A percentile compares a stretch with the other conserved stretches of the same genome.
These are phyloP conservation scores for Whitmania pigra DNA, from an alignment of 1,140 invertebrate species.

Conservation along the genomic window DNA sequence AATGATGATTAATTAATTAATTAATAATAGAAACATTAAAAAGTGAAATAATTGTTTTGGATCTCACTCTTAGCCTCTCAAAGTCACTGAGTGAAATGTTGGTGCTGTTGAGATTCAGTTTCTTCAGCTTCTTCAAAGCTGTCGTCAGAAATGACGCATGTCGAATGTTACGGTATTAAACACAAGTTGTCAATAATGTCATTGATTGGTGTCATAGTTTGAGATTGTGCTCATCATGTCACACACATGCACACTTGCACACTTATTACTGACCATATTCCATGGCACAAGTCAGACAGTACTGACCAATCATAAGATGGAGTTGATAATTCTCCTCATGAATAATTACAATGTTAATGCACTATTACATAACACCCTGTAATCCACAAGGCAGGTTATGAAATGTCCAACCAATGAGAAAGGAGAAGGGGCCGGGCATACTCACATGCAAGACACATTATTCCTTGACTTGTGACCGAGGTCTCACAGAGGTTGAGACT, in stretches of 20 bases:
- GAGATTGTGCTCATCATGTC: no score
- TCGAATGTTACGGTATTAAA: background rate
- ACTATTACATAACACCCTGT: background rate
- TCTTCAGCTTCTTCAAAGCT: constrained; percentile 59
- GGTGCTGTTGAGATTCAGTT: constrained; percentile 65
- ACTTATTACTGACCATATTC: background rate
- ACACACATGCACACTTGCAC: background rate
- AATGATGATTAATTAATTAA: no score
- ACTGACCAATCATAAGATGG: background rate
- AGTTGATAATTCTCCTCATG: background rate
- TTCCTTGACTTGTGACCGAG: constrained; percentile 63
- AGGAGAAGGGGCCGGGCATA: constrained; percentile 14
- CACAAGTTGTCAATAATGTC: no score
- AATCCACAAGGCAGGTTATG: background rate
- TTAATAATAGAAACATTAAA: no score
- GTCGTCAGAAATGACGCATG: no score
- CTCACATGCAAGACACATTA: constrained; percentile 58
- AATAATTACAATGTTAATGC: background rate
- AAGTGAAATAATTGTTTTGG: no score
- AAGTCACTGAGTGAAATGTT: constrained; percentile 59
- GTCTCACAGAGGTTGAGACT: constrained; percentile 69
- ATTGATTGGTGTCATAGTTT: no score
- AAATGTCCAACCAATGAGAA: background rate
- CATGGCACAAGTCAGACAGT: no score
- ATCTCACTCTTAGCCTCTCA: constrained; percentile 49